phyloP scores from a whole-genome alignment of 2,113 vertebrate species.

The Pungitius pungitius region DNA sequence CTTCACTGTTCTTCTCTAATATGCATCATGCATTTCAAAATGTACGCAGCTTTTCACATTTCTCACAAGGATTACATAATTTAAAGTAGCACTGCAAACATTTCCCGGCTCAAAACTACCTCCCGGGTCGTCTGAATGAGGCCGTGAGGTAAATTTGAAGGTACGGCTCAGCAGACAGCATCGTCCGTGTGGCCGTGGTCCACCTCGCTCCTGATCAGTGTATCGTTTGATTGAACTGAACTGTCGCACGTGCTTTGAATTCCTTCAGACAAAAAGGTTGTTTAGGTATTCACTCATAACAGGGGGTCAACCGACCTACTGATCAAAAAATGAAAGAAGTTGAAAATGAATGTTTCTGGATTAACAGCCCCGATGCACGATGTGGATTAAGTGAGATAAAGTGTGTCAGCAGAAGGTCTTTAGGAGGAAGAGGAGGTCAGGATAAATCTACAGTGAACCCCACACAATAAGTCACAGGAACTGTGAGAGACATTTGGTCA shows the following conservation, averaged over 20 bases:
- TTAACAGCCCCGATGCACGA: background rate
- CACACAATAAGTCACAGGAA: constrained; percentile 12
- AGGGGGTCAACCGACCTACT: background rate
- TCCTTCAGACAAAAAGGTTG: constrained; percentile 1
- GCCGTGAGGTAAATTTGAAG: background rate
- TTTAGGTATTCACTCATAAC: background rate
- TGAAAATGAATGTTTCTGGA: background rate
- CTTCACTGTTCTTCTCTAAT: constrained; percentile 10
- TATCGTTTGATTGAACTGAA: constrained; percentile 3
- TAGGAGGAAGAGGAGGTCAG: background rate
- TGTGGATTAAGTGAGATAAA: background rate
- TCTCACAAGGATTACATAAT: constrained; percentile 18
- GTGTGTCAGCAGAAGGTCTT: background rate
- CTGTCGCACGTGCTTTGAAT: background rate
- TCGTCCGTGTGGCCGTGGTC: constrained; percentile 14
- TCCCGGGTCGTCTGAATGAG: constrained; percentile 9
- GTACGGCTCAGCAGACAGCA: constrained; percentile 12
- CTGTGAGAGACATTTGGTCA: constrained; percentile 28
- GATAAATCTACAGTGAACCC: constrained; percentile 9
- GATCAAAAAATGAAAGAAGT: background rate
- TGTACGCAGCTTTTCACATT: constrained; percentile 13
- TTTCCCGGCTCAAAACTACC: constrained; percentile 27
- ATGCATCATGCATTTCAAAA: background rate
- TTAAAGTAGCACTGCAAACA: constrained; percentile 28
- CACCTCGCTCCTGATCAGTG: constrained; percentile 11